These are phyloP conservation scores for Salarias fasciatus DNA, from an alignment of 2,797 vertebrate genomes.

Conservation along the genomic window DNA sequence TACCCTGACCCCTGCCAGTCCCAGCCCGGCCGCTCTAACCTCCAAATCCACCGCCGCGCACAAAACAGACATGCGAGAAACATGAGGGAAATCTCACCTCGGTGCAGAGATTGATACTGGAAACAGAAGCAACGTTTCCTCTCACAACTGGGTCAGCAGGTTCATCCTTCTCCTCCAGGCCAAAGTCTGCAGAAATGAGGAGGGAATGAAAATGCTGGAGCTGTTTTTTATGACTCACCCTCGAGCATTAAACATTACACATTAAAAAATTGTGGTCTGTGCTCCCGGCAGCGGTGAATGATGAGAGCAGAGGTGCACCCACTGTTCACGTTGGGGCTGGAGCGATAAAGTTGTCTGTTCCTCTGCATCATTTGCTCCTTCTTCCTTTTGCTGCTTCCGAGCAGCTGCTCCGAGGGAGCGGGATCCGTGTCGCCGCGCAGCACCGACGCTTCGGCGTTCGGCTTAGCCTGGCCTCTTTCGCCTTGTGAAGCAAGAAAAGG, in stretches of 20 bases:
- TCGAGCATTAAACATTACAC: slow-evolving; percentile 12
- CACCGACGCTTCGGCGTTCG: slow-evolving; percentile 81
- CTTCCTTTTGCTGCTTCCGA: slow-evolving; percentile 78
- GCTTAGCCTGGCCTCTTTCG: slow-evolving; percentile 69
- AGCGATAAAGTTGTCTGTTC: slow-evolving; percentile 89
- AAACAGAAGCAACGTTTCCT: slow-evolving; percentile 84
- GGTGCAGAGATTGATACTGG: slow-evolving; percentile 87
- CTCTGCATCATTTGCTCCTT: slow-evolving; percentile 86
- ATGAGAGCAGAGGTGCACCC: slow-evolving; percentile 54
- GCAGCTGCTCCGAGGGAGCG: slow-evolving; percentile 78
- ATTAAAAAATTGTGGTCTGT: neutral
- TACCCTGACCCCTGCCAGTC: no score
- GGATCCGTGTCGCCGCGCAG: slow-evolving; percentile 79
- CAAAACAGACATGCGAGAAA: neutral
- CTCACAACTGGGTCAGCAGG: slow-evolving; percentile 70
- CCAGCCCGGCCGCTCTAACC: no score
- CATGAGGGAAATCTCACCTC: slow-evolving; percentile 79
- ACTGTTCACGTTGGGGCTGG: slow-evolving; percentile 92
- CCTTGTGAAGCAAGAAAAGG: slow-evolving; percentile 54
- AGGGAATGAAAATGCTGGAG: slow-evolving; percentile 11
- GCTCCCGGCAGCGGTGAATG: neutral
- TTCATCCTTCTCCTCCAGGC: slow-evolving; percentile 82
- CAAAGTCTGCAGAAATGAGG: slow-evolving; percentile 74
- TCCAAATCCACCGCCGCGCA: no score
- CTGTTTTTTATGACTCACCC: slow-evolving; percentile 7